A percentile compares a stretch with the other conserved stretches of the same genome.
phyloP scores from a whole-genome alignment of 2,888 invertebrate species.

The Taenaris catops region DNA sequence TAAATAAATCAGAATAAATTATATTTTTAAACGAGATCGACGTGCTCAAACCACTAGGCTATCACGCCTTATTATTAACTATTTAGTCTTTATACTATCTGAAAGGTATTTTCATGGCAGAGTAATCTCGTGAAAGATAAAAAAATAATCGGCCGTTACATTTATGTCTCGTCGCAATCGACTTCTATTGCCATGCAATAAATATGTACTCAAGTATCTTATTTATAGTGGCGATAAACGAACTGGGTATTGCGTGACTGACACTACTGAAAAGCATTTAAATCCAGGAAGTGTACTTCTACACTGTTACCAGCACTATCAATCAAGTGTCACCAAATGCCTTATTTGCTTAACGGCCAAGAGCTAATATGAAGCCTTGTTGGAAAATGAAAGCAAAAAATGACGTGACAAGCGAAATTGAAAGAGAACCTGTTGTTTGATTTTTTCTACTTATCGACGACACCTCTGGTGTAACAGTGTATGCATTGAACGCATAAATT shows the following conservation, averaged over 20 bases:
- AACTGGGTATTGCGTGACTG: conserved; percentile 22
- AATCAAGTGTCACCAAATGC: conserved; percentile 17
- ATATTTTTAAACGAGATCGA: no score
- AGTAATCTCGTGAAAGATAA: background rate
- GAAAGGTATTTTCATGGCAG: no score
- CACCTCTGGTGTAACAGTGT: no score
- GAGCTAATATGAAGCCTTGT: no score
- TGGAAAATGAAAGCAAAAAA: no score
- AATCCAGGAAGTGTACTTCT: conserved; percentile 19
- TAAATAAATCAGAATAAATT: background rate
- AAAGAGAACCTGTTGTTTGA: no score
- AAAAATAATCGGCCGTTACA: conserved; percentile 5
- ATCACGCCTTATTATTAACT: no score
- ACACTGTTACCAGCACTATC: conserved; percentile 14
- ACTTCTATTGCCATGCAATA: conserved; percentile 18
- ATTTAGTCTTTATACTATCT: no score
- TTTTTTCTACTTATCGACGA: no score
- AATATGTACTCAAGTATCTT: conserved; percentile 18
- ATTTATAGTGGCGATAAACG: conserved; percentile 17
- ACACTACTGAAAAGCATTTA: conserved; percentile 23
- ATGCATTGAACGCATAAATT: no score
- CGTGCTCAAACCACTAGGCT: no score
- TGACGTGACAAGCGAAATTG: no score
- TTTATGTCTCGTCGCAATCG: conserved; percentile 10
- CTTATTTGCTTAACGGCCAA: conserved; percentile 3